Percentiles rank a stretch among this genome's conserved stretches.
phyloP scores from a whole-genome alignment of 2,113 vertebrate species.

The Daubentonia madagascariensis region DNA sequence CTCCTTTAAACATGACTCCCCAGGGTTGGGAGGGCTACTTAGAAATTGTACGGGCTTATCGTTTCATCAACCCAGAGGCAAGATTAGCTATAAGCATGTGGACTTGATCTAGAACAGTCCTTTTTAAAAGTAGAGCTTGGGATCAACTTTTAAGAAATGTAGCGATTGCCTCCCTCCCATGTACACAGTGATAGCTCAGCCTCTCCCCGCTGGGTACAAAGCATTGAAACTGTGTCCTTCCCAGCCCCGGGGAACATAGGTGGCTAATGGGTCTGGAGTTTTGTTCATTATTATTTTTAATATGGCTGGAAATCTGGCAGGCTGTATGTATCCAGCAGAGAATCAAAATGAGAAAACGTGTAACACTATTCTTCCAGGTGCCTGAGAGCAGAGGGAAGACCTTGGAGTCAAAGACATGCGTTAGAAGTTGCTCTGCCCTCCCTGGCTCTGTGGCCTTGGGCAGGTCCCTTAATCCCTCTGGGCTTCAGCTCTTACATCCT shows the following conservation, averaged over 20 bases:
- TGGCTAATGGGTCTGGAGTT: background rate
- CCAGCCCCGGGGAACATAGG: background rate
- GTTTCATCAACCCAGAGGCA: background rate
- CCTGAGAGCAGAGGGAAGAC: background rate
- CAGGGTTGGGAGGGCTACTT: background rate
- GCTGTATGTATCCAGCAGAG: background rate
- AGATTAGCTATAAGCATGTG: background rate
- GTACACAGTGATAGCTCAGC: accelerated
- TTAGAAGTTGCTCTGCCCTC: background rate
- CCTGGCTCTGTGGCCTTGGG: background rate
- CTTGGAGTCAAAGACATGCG: background rate
- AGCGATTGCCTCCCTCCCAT: accelerated
- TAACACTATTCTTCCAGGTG: background rate
- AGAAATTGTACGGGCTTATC: background rate
- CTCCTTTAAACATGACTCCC: background rate
- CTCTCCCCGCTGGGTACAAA: background rate
- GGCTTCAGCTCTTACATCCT: background rate
- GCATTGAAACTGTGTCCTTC: background rate
- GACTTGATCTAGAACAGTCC: background rate
- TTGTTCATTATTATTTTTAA: slow-evolving; percentile 9
- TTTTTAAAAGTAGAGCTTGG: background rate
- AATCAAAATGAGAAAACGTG: background rate
- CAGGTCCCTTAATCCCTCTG: background rate
- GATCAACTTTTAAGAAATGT: background rate
- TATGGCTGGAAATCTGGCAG: background rate